Evolutionary conservation across 2,888 invertebrate genomes (phyloP), one percentile per base, ranked within the genome.

Genomic region (Subacronicta megacephala): DNA sequence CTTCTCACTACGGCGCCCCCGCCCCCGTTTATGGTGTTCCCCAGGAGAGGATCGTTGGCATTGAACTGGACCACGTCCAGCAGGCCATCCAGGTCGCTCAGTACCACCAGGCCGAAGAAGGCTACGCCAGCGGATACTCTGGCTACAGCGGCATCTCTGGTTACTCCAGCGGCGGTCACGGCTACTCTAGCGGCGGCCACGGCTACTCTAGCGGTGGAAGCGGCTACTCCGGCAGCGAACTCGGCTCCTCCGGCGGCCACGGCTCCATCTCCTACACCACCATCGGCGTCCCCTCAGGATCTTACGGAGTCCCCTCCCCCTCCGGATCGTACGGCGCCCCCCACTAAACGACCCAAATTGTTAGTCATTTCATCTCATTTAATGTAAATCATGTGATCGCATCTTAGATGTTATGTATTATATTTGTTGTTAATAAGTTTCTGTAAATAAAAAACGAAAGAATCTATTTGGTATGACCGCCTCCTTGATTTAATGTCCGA

Each of bases 1-100:
- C 96, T 12, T 96, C 96, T 36, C 92, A 95, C 58, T 97, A 97
- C 87, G 96, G 97, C 17, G 94, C 95, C 44, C 97, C 97, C 40
- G 95, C 96, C 31, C 95, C 96, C 5, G 94, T 95, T 38, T 96
- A 96, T 87, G 97, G 97, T 63, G 96, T 95, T 1, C 96, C 96
- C 50, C 69, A 90, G 0, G 94, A 95, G 44, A 95, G 96, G 69
- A 96, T 98, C 63, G 97, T 97, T 58, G 98, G 97, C 59, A 96
- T 98, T 80, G 97, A 97, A 88, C 95, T 98, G 60, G 98, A 97
- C 82, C 97, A 97, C 65, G 96, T 97, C 80, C 97, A 97, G 83
- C 97, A 97, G 82, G 97, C 97, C 67, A 96, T 98, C 88, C 97
- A 98, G 88, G 97, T 98, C 31, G 98, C 98, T 23, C 97, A 98